These are phyloP conservation scores for Trididemnum nubilum DNA, from an alignment of 23 tunicate genomes.

Conservation along the genomic window DNA sequence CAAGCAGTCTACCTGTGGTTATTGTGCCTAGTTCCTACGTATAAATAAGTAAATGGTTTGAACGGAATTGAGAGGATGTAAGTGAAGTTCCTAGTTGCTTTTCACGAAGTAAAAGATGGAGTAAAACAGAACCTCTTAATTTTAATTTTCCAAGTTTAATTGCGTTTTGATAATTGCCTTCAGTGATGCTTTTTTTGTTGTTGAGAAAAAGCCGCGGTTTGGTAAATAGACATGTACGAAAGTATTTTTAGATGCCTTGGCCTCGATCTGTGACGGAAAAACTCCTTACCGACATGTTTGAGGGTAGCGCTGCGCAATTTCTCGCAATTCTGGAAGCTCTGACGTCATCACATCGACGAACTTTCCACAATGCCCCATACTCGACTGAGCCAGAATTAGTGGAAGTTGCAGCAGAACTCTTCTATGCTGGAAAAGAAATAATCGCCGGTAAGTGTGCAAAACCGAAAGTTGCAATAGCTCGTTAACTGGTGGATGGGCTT, in stretches of 20 bases:
- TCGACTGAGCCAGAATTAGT: constrained; percentile 69
- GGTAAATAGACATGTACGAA: not conserved
- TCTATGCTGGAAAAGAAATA: constrained; percentile 92
- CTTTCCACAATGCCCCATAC: constrained; percentile 48
- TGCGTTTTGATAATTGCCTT: too few species aligned
- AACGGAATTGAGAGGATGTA: too few species aligned
- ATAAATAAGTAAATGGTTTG: too few species aligned
- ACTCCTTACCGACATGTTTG: constrained; percentile 82
- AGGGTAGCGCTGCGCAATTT: constrained; percentile 92
- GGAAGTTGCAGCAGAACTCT: constrained; percentile 79
- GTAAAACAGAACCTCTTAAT: too few species aligned
- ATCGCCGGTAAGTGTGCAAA: too few species aligned
- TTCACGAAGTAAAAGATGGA: too few species aligned
- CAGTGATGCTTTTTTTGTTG: too few species aligned
- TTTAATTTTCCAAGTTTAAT: not conserved
- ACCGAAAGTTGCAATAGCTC: too few species aligned
- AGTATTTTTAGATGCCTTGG: constrained; percentile 52
- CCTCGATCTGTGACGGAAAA: constrained; percentile 82
- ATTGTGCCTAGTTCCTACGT: too few species aligned
- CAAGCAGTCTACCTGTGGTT: too few species aligned
- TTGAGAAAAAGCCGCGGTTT: not conserved
- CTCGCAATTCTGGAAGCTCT: constrained; percentile 89
- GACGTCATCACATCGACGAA: constrained; percentile 49
- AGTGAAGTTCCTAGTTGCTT: too few species aligned
- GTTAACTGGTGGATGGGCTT: too few species aligned